Base-by-base conservation (phyloP, 2,888 invertebrate species). In the Eristalis pertinax region DNA sequence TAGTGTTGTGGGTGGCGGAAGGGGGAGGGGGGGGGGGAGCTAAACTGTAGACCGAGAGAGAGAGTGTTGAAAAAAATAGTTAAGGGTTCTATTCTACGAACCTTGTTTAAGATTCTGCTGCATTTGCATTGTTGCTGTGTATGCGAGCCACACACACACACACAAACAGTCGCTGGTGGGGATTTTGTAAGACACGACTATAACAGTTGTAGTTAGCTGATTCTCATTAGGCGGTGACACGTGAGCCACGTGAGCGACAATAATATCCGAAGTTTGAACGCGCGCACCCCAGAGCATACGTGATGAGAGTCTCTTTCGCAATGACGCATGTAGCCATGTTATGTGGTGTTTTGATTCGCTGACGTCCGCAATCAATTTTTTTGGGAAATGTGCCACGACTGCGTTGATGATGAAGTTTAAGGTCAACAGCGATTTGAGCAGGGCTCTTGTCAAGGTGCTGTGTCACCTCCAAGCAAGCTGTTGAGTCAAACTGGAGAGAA, bases 191-290 rank as follows among this genome's bases (percentile, higher is more conserved):
- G 50, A 64, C 56, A 32, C n/a, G 32, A 29, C 58, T 38, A 38
- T 35, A 24, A 35, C 29, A 65, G 50, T 56, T 70, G n/a, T 35
- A 56, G 24, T 38, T 26, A 22, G 32, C 50, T 24, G 19, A 19
- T 15, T n/a, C 4, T 15, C 22, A 19, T n/a, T 24, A 38, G 19
- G 29, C 7, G 13, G 4, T n/a, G 43, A 82, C 81, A 76, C 81
- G 81, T 82, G 75, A 82, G 81, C 81, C 75, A 82, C 81, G 81
- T 82, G 81, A 75, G 75, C 13, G 24, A 69, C n/a, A 68, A 73
- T 75, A 69, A 75, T 68, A 80, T 62, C 68, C 68, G 50, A 58
- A 35, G 19, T 35, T 19, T 26, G 32, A 35, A 56, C 8, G 60
- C 7, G 32, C 64, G 19, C 43, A 80, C n/a, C 32, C 22, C 11